Base-by-base conservation (phyloP, 1,140 invertebrate species). In the Drosophila malerkotliana region DNA sequence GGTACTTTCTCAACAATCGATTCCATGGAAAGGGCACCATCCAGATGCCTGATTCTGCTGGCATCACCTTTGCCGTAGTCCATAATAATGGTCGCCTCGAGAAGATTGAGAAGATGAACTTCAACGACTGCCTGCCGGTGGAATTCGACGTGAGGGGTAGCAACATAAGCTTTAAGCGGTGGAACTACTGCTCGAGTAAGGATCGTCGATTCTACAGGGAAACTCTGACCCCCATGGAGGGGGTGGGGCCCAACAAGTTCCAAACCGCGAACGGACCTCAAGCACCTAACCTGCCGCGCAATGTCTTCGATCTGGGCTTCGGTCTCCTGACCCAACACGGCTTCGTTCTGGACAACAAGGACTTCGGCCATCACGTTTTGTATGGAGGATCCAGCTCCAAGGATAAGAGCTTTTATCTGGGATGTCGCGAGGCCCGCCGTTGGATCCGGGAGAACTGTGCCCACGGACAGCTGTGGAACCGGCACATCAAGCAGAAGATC, bases 1-100 rank as follows among this genome's bases (percentile, higher is more conserved):
- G 87, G 0, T 10, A 66, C 0, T 90, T 90, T 21, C 32, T 18
- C 0, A 64, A 80, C 24, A 69, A 67, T 56, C 62, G 59, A 3
- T 90, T 90, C 21, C 81, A 90, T 14, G 87, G 87, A 2, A 15
- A n/a, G 0, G 87, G 87, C n/a, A 48, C 12, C 12, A 64, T 90
- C 1, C 32, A 55, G 4, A 18, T 76, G 0, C 37, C 63, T 0
- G 12, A 52, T 3, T 63, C 79, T 0, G 24, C 54, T 3, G 48
- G 39, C 6, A 15, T 90, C 1, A 58, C 1, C 32, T 90, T 76
- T 18, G 12, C 39, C 1, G 87, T 90, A 26, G 49, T 32, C 4
- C 82, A 90, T 32, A 0, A 58, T 0, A 15, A 78, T 15, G 87
- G 87, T 1, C 51, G 32, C 1, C 26, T 90, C 8, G 10, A 10